Evolutionary conservation across 2,888 invertebrate species (phyloP).

Genomic region (Sturmia bella): DNA sequence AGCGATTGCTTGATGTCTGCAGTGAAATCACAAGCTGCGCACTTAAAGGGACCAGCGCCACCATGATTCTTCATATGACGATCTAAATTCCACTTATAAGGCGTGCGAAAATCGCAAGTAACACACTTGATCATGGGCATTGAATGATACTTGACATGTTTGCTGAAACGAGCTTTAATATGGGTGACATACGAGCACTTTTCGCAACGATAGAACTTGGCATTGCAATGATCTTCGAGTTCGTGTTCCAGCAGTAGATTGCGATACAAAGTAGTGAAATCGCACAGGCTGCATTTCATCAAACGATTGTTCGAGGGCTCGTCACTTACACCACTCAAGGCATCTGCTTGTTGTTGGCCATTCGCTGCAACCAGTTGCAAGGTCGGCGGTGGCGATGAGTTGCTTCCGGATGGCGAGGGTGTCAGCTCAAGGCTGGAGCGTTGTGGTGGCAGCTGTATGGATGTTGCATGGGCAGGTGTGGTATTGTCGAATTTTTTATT

Average conservation of each 20-base stretch:
- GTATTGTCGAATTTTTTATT: slow-evolving; percentile 55
- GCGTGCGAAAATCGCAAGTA: slow-evolving; percentile 95
- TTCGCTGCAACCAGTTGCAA: slow-evolving; percentile 68
- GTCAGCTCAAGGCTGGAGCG: slow-evolving; percentile 74
- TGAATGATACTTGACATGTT: slow-evolving; percentile 96
- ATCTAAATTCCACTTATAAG: slow-evolving; percentile 96
- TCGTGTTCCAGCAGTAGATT: slow-evolving; percentile 87
- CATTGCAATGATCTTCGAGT: slow-evolving; percentile 89
- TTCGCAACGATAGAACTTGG: slow-evolving; percentile 90
- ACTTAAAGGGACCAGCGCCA: slow-evolving; percentile 91
- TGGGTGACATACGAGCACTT: slow-evolving; percentile 96
- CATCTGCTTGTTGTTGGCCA: slow-evolving; percentile 38
- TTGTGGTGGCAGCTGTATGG: slow-evolving; percentile 53
- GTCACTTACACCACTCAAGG: slow-evolving; percentile 60
- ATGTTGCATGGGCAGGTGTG: slow-evolving; percentile 62
- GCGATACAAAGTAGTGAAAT: slow-evolving; percentile 86
- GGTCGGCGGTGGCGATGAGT: slow-evolving; percentile 75
- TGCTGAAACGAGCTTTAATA: slow-evolving; percentile 93
- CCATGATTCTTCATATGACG: slow-evolving; percentile 96
- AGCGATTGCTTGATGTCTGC: slow-evolving; percentile 95
- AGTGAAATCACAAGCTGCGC: slow-evolving; percentile 93
- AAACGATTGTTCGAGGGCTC: slow-evolving; percentile 79
- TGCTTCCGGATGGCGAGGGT: slow-evolving; percentile 76
- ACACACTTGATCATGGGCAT: slow-evolving; percentile 97
- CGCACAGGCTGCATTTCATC: slow-evolving; percentile 86